These are phyloP conservation scores for Daktulosphaira vitifoliae DNA, from an alignment of 1,140 invertebrate species.

Conservation along the genomic window DNA sequence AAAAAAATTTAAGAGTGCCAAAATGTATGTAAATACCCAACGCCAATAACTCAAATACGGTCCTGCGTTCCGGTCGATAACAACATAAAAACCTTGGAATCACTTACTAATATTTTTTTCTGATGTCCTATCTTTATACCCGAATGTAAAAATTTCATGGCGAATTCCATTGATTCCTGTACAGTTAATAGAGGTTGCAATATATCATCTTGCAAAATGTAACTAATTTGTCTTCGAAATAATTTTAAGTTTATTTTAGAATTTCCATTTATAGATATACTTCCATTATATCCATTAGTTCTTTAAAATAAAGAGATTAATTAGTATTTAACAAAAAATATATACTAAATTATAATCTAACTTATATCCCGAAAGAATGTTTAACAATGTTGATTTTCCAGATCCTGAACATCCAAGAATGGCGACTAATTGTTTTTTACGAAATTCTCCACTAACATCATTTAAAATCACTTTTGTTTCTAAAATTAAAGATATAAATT, in stretches of 20 bases:
- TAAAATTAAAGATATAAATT: conserved; percentile 40
- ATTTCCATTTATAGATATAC: conserved; percentile 3
- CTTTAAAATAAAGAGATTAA: neutral
- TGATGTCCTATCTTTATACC: neutral
- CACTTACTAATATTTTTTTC: conserved; percentile 25
- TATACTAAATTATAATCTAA: conserved; percentile 41
- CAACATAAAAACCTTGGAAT: too few species aligned
- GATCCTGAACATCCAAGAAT: conserved; percentile 92
- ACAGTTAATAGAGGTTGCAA: conserved; percentile 68
- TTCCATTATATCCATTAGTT: neutral
- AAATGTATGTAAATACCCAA: too few species aligned
- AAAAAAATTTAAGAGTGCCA: too few species aligned
- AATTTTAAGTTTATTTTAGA: conserved; percentile 35
- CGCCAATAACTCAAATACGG: too few species aligned
- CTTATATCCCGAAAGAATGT: conserved; percentile 83
- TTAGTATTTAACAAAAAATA: too few species aligned
- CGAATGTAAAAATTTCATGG: conserved; percentile 39
- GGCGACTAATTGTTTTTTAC: conserved; percentile 70
- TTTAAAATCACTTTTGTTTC: conserved; percentile 71
- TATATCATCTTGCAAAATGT: conserved; percentile 83
- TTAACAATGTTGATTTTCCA: conserved; percentile 86
- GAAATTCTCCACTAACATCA: conserved; percentile 70
- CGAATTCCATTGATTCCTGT: conserved; percentile 70
- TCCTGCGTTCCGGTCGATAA: too few species aligned
- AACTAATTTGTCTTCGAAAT: conserved; percentile 66